Base-by-base conservation (phyloP, 2,888 invertebrate species). In the Rhyacophila evoluta region DNA sequence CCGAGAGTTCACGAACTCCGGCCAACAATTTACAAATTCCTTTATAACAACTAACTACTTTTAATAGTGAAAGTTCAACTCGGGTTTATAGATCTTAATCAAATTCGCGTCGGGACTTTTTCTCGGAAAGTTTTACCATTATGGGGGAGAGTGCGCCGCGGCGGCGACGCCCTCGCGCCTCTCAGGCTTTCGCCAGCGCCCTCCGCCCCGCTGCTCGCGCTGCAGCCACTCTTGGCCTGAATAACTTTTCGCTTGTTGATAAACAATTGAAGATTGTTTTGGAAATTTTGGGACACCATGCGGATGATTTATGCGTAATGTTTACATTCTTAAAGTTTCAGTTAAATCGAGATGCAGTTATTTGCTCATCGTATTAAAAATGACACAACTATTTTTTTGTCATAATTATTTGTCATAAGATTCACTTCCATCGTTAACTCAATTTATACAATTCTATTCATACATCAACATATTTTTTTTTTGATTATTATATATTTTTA, bases 1-100 rank as follows among this genome's bases (percentile, higher is more conserved):
- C 90, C 89, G 89, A 55, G 55, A 89, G 89, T 89, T 89, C 89
- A 89, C 89, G 89, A 90, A 89, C 89, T 89, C 89, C 89, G 25
- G 89, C 89, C 89, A 89, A 90, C 90, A 90, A 90, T 90, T 90
- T 90, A 90, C 90, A 90, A 90, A 90, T 90, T 90, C 90, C 90
- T 90, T 89, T 89, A 89, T 89, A 89, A 90, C 90, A 90, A 90
- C 90, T 90, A 89, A 90, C 90, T 89, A 89, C 83, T 88, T 89
- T 88, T 81, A 82, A 88, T 88, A 88, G 89, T 87, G 89, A 90
- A 90, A 90, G 89, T 90, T 90, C 89, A 80, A 89, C 89, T 89
- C 88, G 89, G 89, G 78, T 81, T 81, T 80, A 89, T 89, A 89
- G 89, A 89, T 90, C 89, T 89, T 89, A 89, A 90, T 90, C 90